These are phyloP conservation scores for Furcula furcula DNA, from an alignment of 2,888 invertebrate species.

Conservation along the genomic window DNA sequence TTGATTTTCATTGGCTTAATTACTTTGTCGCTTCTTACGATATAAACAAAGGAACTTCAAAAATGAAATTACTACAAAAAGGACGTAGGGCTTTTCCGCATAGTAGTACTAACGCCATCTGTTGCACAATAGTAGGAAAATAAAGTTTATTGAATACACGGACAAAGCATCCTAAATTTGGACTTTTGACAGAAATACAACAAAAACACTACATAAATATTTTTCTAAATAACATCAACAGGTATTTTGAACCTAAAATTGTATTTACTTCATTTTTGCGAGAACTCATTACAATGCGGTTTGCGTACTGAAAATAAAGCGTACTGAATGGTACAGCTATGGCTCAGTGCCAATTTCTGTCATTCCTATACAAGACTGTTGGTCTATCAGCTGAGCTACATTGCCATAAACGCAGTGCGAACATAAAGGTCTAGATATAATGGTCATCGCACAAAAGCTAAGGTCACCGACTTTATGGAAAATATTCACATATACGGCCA, in stretches of 20 bases:
- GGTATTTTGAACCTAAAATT: constrained; percentile 21
- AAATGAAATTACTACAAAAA: too few relatives aligned
- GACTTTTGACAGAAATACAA: too few relatives aligned
- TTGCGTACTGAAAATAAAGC: constrained; percentile 61
- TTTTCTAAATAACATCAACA: constrained; percentile 20
- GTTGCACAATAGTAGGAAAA: constrained; percentile 16
- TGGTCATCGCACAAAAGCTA: constrained; percentile 21
- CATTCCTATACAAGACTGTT: constrained; percentile 45
- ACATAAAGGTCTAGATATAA: constrained; percentile 24
- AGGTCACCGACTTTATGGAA: constrained; percentile 44
- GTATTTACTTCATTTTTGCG: constrained; percentile 18
- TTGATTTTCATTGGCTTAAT: too few relatives aligned
- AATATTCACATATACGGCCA: constrained; percentile 22
- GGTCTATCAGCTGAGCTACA: constrained; percentile 28
- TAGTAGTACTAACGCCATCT: constrained; percentile 34
- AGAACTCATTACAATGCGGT: constrained; percentile 65
- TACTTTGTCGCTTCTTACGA: too few relatives aligned
- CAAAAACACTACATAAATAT: too few relatives aligned
- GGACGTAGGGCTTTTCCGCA: too few relatives aligned
- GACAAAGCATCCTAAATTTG: too few relatives aligned
- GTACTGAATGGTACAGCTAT: constrained; percentile 44
- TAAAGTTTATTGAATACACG: background rate
- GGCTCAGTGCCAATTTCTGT: constrained; percentile 66
- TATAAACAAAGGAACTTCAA: too few relatives aligned
- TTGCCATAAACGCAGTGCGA: constrained; percentile 8